Evolutionary conservation across 2,797 vertebrate genomes (phyloP), one percentile per base, ranked within the genome.

Genomic region (Sebastes wilsoni): DNA sequence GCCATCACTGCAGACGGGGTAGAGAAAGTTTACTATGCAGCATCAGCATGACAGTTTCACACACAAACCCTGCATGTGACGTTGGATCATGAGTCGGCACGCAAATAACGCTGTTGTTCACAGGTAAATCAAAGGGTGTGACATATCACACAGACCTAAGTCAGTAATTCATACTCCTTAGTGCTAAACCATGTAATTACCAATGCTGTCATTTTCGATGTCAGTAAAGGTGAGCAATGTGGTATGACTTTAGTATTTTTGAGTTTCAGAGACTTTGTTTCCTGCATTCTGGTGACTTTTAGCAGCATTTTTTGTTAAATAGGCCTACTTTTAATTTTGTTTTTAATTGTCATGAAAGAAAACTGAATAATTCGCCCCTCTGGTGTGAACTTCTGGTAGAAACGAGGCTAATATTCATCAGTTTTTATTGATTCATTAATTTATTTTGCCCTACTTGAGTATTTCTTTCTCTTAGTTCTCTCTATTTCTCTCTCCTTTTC

Each of bases 1-100:
- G 74, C 81, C 80, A 72, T 55, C 69, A 20, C 81, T 81, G 79
- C 85, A 71, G 83, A 87, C 79, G 76, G 79, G 30, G 62, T 78
- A 25, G n/a, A 54, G 71, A 80, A 54, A 42, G 30, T 70, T 86
- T 82, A 68, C 69, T 66, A 75, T 74, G 77, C 77, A 77, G 75
- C 83, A 86, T 87, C 87, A 83, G 67, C 65, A 36, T 25, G 80
- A 66, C 72, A 77, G 61, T 71, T 79, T 38, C 30, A 62, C 6
- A 61, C 36, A 30, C 42, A 59, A 71, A 70, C 54, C 59, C 38
- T 22, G 72, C 22, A 23, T 6, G 6, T 67, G 66, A 75, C 13
- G 8, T 55, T 8, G 55, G 38, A 46, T 22, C 22, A 18, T 23
- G 14, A 62, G 54, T 70, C 13, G 49, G 27, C 60, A 22, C 38